A percentile compares a stretch with the other conserved stretches of the same genome.
phyloP scores from a whole-genome alignment of 2,888 invertebrate species.

The Ferdinandea cuprea region DNA sequence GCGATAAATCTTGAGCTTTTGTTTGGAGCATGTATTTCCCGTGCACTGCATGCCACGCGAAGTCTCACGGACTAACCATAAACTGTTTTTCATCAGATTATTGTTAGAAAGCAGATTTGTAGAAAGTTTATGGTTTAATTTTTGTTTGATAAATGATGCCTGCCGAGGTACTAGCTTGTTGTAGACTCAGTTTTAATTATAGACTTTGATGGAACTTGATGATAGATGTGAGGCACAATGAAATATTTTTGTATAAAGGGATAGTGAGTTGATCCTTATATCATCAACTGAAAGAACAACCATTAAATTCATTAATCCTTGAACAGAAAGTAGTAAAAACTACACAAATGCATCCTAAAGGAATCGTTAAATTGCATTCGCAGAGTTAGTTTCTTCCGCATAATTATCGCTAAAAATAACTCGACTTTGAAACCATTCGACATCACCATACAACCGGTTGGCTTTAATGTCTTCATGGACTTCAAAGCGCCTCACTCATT shows the following conservation, averaged over 20 bases:
- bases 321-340: no score
- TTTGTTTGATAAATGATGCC: slow-evolving; percentile 7
- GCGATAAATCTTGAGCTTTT: slow-evolving; percentile 66
- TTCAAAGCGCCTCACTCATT: slow-evolving; percentile 39
- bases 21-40: slow-evolving; percentile 17
- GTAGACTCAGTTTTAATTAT: slow-evolving; percentile 31
- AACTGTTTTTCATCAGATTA: slow-evolving; percentile 53
- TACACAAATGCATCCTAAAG: no score
- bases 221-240: slow-evolving; percentile 27
- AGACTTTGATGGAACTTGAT: slow-evolving; percentile 19
- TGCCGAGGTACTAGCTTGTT: neutral
- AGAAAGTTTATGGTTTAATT: slow-evolving; percentile 17
- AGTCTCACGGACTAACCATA: slow-evolving; percentile 41
- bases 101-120: slow-evolving; percentile 13
- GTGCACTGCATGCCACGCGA: slow-evolving; percentile 7
- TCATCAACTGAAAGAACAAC: no score
- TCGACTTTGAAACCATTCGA: slow-evolving; percentile 1
- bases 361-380: no score
- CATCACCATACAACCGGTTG: slow-evolving; percentile 12
- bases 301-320: no score
- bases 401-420: no score
- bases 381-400: no score
- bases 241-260: no score
- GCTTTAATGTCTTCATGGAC: slow-evolving; percentile 36
- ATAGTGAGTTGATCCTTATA: no score